Conservation (phyloP, 2,797 vertebrate species). For the Gephyroberyx darwinii region DNA sequence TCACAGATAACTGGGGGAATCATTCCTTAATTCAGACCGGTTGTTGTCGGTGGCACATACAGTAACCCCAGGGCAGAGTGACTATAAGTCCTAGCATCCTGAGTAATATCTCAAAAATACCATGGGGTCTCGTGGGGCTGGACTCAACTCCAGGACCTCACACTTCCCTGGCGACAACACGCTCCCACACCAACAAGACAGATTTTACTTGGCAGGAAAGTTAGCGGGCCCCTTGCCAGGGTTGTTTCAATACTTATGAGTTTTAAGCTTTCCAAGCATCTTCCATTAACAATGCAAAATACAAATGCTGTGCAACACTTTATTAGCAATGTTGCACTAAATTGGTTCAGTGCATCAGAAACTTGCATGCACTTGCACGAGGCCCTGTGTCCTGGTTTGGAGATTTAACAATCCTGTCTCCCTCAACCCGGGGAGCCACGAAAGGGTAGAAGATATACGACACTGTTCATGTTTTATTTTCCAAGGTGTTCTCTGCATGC, state of each 20-base stretch:
- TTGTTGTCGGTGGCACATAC: slow-evolving; percentile 4
- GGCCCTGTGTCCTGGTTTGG: slow-evolving; percentile 4
- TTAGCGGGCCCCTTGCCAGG: slow-evolving; percentile 30
- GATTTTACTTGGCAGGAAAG: slow-evolving; percentile 39
- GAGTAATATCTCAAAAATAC: slow-evolving; percentile 10
- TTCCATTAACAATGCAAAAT: neutral
- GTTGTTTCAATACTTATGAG: slow-evolving; percentile 54
- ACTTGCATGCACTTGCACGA: neutral
- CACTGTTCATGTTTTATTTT: slow-evolving; percentile 14
- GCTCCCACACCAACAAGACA: slow-evolving; percentile 20
- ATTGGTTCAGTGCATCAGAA: neutral
- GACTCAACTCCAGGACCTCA: slow-evolving; percentile 2
- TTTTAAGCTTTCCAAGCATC: slow-evolving; percentile 39
- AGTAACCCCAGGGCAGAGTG: neutral
- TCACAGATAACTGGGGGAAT: slow-evolving; percentile 3
- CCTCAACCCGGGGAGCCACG: too few relatives aligned
- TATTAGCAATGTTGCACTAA: neutral
- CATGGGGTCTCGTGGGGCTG: neutral
- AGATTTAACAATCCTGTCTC: too few relatives aligned
- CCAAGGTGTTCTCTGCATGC: neutral
- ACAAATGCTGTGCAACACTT: slow-evolving; percentile 17
- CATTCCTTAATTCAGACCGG: slow-evolving; percentile 4
- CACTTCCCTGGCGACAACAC: neutral
- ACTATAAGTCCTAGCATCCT: neutral
- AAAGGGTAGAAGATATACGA: too few relatives aligned